These are phyloP conservation scores for Athalia cordata DNA, from an alignment of 2,888 invertebrate genomes.

Conservation along the genomic window DNA sequence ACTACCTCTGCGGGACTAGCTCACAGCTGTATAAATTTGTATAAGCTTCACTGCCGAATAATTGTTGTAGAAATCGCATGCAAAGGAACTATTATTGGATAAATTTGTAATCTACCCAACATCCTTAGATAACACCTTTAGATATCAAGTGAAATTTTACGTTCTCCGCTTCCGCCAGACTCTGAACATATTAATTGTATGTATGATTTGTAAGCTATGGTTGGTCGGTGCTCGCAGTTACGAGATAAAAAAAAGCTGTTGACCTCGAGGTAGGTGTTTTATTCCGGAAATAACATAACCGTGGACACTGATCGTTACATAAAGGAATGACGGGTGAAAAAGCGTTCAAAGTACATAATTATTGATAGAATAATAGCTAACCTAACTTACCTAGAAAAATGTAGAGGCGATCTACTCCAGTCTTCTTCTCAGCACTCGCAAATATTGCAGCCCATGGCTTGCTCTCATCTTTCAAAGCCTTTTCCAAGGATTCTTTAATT, in stretches of 20 bases:
- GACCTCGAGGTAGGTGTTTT: background rate
- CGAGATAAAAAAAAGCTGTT: background rate
- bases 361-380: conserved; percentile 48
- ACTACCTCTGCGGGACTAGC: too few species aligned
- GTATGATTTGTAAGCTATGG: background rate
- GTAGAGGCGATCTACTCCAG: conserved; percentile 85
- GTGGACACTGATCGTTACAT: conserved; percentile 3
- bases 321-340: conserved; percentile 40
- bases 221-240: background rate
- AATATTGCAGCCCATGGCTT: conserved; percentile 85
- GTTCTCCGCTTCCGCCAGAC: background rate
- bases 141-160: too few species aligned
- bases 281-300: background rate
- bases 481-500: conserved; percentile 78
- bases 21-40: too few species aligned
- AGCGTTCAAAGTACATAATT: conserved; percentile 10
- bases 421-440: conserved; percentile 81
- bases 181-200: background rate
- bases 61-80: too few species aligned
- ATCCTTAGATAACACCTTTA: too few species aligned
- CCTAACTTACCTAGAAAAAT: conserved; percentile 83
- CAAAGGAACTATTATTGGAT: too few species aligned
- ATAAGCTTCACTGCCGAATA: too few species aligned
- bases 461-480: conserved; percentile 79
- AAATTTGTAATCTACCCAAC: too few species aligned